Evolutionary conservation across 2,113 vertebrate species (phyloP).

Genomic region (Shinisaurus crocodilurus): DNA sequence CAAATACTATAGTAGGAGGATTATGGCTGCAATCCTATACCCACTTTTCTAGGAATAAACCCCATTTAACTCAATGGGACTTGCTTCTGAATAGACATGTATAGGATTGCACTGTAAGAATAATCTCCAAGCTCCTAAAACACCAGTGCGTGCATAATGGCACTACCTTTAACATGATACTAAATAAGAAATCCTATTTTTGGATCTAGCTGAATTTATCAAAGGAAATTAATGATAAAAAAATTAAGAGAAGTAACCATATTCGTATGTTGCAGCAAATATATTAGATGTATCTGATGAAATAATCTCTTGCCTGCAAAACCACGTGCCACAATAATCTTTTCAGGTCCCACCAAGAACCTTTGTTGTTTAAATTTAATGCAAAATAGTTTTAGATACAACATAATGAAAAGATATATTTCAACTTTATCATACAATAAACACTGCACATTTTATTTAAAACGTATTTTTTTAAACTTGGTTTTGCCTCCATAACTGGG

Average conservation of each 20-base stretch:
- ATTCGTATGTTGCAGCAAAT: neutral
- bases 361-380: neutral
- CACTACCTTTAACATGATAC: neutral
- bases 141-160: neutral
- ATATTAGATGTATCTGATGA: neutral
- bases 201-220: neutral
- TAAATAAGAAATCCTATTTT: neutral
- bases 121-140: neutral
- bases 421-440: neutral
- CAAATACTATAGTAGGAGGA: neutral
- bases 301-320: neutral
- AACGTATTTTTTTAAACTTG: neutral
- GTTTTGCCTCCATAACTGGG: neutral
- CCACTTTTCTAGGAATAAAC: neutral
- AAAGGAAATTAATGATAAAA: constrained; percentile 3
- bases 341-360: neutral
- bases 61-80: neutral
- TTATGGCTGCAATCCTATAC: neutral
- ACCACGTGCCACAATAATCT: too few species aligned
- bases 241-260: neutral
- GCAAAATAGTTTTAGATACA: neutral
- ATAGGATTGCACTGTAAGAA: neutral
- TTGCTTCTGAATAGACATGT: neutral
- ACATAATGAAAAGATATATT: neutral
- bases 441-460: neutral